Conservation (phyloP, 1,140 invertebrate genomes). For the Lepidurus apus region DNA sequence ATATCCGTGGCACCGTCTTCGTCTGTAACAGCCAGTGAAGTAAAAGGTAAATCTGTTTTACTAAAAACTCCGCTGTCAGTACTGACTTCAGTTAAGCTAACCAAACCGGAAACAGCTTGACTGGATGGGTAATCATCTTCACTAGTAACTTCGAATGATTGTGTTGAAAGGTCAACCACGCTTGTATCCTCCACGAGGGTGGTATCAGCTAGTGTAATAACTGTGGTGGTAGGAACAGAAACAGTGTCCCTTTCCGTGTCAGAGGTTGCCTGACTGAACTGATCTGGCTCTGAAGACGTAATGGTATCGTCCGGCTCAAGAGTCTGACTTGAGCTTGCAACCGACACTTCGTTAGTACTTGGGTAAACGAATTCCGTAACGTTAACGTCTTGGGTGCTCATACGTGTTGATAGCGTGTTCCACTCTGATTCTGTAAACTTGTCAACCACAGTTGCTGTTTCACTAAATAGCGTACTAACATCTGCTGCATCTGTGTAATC, state of each 20-base stretch:
- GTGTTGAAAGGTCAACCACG: background rate
- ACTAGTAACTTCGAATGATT: background rate
- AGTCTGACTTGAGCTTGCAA: background rate
- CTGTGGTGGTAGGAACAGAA: background rate
- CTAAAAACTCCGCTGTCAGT: no score
- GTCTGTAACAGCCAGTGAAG: no score
- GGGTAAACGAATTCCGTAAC: background rate
- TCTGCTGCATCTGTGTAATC: background rate
- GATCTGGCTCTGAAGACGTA: background rate
- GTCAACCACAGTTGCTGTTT: background rate
- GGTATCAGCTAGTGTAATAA: background rate
- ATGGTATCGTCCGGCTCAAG: background rate
- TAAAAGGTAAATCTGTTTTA: no score
- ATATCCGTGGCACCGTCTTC: no score
- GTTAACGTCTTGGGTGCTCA: background rate
- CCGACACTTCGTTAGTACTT: background rate
- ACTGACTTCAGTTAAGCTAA: no score
- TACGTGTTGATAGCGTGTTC: background rate
- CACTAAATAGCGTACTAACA: background rate
- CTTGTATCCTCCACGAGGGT: background rate
- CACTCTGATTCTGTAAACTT: background rate
- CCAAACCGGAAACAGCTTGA: no score
- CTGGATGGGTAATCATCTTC: no score
- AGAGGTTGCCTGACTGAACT: background rate
- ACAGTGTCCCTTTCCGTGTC: background rate